Conservation (phyloP, 2,888 invertebrate genomes). For the Xestia rhomboidea region DNA sequence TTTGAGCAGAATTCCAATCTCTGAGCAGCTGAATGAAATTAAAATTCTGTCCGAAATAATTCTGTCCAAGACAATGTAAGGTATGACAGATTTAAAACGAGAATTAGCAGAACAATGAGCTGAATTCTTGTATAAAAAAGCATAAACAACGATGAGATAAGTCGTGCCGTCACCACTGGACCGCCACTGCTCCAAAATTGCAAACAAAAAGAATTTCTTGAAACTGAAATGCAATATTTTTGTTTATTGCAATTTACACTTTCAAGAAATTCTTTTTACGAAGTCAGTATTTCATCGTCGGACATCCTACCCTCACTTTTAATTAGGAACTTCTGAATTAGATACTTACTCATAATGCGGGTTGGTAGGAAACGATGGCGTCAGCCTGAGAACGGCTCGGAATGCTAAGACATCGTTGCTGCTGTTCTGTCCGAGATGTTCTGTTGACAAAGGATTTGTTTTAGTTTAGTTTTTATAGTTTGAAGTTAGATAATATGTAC, state of each 20-base stretch:
- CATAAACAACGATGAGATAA: not conserved
- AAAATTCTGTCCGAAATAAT: not conserved
- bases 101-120: not conserved
- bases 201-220: not conserved
- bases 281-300: not conserved
- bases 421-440: slow-evolving; percentile 93
- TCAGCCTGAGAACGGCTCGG: slow-evolving; percentile 94
- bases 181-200: not conserved
- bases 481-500: too few species aligned
- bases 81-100: not conserved
- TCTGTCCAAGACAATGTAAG: not conserved
- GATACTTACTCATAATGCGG: slow-evolving; percentile 93
- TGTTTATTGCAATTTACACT: not conserved
- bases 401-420: slow-evolving; percentile 93
- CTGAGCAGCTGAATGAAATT: not conserved
- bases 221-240: too few species aligned
- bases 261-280: not conserved
- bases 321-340: not conserved
- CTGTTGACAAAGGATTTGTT: slow-evolving; percentile 80
- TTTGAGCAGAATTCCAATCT: not conserved
- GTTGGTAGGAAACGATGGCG: slow-evolving; percentile 94
- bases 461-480: too few species aligned
- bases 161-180: not conserved
- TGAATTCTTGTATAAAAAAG: not conserved
- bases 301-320: not conserved